phyloP scores from a whole-genome alignment of 2,113 vertebrate species.

The Burhinus oedicnemus region DNA sequence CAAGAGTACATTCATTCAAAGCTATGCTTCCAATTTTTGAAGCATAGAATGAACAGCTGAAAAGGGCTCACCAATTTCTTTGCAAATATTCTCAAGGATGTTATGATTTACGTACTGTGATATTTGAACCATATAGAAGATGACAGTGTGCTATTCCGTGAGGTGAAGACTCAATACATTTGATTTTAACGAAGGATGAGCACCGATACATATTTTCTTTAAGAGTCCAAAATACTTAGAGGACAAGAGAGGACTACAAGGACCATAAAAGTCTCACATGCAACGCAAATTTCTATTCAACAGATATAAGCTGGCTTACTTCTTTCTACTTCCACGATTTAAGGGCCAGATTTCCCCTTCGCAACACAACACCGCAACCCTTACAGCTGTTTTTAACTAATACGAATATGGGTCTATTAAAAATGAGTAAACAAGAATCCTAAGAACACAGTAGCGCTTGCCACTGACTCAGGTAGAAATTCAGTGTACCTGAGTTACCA shows the following conservation, averaged over 20 bases:
- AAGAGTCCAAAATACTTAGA: not conserved
- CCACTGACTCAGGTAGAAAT: not conserved
- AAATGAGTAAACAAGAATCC: not conserved
- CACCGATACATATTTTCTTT: not conserved
- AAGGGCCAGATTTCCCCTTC: not conserved
- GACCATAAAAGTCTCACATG: not conserved
- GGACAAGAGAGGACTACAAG: not conserved
- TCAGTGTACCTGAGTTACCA: fast-evolving
- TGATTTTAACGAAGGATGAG: not conserved
- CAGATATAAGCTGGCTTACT: fast-evolving
- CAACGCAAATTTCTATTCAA: not conserved
- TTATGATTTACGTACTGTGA: not conserved
- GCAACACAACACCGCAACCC: not conserved
- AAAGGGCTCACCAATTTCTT: not conserved
- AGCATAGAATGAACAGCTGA: not conserved
- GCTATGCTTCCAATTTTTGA: not conserved
- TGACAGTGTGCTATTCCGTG: not conserved
- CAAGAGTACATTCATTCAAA: not conserved
- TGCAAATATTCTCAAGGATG: not conserved
- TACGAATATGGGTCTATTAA: not conserved
- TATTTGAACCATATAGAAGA: not conserved
- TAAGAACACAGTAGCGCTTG: not conserved
- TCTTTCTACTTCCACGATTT: not conserved
- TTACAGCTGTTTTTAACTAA: not conserved
- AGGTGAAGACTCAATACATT: not conserved